Evolutionary conservation across 2,113 vertebrate species (phyloP).

Genomic region (Raja brachyura): DNA sequence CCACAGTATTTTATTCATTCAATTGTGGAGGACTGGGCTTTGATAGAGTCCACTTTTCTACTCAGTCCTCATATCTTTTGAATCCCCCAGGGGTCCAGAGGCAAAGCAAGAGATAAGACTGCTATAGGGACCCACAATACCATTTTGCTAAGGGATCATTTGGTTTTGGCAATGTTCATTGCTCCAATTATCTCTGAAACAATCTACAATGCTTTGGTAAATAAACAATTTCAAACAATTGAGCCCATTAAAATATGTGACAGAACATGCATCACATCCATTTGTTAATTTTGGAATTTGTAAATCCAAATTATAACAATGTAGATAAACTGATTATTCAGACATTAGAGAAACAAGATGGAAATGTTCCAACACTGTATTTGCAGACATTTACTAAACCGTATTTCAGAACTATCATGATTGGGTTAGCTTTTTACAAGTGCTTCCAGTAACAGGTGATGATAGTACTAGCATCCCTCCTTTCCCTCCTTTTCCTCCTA

Average conservation of each 20-base stretch:
- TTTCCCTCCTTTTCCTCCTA: too few relatives aligned
- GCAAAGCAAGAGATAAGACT: conserved; percentile 44
- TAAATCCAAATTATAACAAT: not conserved
- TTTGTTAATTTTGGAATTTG: conserved; percentile 3
- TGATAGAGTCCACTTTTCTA: conserved; percentile 59
- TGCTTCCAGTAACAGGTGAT: not conserved
- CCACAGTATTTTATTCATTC: conserved; percentile 75
- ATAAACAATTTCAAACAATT: conserved; percentile 30
- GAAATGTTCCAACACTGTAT: not conserved
- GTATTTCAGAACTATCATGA: not conserved
- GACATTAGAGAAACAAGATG: conserved; percentile 1
- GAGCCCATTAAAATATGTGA: conserved; percentile 36
- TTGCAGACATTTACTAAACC: not conserved
- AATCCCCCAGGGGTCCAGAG: conserved; percentile 40
- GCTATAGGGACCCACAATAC: conserved; percentile 44
- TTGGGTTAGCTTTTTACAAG: not conserved
- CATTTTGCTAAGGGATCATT: conserved; percentile 35
- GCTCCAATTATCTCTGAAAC: conserved; percentile 34
- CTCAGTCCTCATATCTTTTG: too few relatives aligned
- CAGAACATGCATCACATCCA: conserved; percentile 29
- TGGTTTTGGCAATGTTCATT: conserved; percentile 35
- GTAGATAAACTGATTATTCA: not conserved
- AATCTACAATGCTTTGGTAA: conserved; percentile 36
- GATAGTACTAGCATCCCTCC: not conserved
- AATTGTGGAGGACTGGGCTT: conserved; percentile 58